Percentiles rank a stretch among this genome's conserved stretches.
phyloP scores from a whole-genome alignment of 2,888 invertebrate species.

The Coremacera marginata region DNA sequence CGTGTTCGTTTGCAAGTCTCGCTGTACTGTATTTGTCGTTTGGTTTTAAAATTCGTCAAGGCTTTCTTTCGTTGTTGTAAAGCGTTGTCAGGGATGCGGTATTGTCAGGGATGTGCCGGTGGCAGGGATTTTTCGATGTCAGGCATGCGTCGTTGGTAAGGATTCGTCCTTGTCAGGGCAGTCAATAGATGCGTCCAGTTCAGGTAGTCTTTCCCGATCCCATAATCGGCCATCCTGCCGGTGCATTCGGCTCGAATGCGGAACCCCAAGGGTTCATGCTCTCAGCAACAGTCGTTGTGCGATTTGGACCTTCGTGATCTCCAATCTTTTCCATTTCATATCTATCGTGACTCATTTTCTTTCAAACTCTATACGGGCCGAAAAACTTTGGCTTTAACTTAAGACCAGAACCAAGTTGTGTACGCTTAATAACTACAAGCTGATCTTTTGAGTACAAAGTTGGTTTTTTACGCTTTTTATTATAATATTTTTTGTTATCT shows the following conservation, averaged over 20 bases:
- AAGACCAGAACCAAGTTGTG: slow-evolving; percentile 39
- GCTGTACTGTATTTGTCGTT: too few species aligned
- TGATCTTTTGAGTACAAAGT: slow-evolving; percentile 16
- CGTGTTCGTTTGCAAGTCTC: too few species aligned
- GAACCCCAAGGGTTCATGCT: slow-evolving; percentile 26
- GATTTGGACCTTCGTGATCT: slow-evolving; percentile 19
- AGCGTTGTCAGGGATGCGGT: too few species aligned
- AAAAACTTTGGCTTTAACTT: slow-evolving; percentile 33
- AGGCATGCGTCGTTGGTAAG: too few species aligned
- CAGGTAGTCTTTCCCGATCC: too few species aligned
- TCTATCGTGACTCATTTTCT: too few species aligned
- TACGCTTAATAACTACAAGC: slow-evolving; percentile 43
- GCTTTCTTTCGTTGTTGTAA: too few species aligned
- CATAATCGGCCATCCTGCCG: slow-evolving; percentile 43
- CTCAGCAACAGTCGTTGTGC: neutral
- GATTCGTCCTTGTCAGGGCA: too few species aligned
- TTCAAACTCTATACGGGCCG: slow-evolving; percentile 33
- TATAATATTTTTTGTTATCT: neutral
- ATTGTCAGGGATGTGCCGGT: too few species aligned
- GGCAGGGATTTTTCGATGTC: too few species aligned
- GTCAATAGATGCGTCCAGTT: too few species aligned
- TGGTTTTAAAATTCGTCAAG: too few species aligned
- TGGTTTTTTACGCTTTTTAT: slow-evolving; percentile 17
- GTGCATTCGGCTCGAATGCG: slow-evolving; percentile 43
- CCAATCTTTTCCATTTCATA: slow-evolving; percentile 33